Evolutionary conservation across 2,888 invertebrate species (phyloP), one percentile per base, ranked within the genome.

Genomic region (Cosmopolites sordidus): DNA sequence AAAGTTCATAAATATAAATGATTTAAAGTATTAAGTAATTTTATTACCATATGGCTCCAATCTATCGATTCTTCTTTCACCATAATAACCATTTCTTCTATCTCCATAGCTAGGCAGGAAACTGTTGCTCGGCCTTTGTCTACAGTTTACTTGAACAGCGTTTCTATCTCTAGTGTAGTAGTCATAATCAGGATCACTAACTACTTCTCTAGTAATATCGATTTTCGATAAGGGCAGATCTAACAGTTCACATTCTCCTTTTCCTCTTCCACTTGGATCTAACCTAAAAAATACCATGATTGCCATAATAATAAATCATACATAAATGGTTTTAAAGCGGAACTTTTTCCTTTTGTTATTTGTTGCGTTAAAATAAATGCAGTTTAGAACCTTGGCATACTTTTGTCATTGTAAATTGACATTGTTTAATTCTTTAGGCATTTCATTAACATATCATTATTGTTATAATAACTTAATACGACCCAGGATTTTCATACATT

Each of bases 101-200:
- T 53, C 52, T 15, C 56, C 56, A 38, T 49, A 42, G 17, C 48
- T 49, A 8, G 51, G 49, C 11, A 54, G 48, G n/a, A 49, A 54
- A 38, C 54, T 53, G n/a, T 48, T 46, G 6, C 44, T 29, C 6
- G 62, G 63, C 22, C 51, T 43, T 48, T 58, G 58, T 33, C 60
- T 56, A 49, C 68, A 68, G 43, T 65, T 65, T 12, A 47, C 56
- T 14, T 62, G 51, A 1, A 82, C 83, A 52, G 86, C 87, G 66
- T 86, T 86, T 16, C 86, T 76, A 74, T 89, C 88, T 27, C 84
- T 76, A 63, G 89, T 88, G 67, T 87, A 91, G 67, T 87, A 89
- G 66, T 91, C 90, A 64, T 85, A 90, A 61, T 87, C 84, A 18
- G 80, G 78, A 64, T 87, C 86, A 6, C 83, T 81, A 0, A 79